Base-by-base conservation (phyloP, 2,113 vertebrate genomes). In the Sceloporus undulatus region DNA sequence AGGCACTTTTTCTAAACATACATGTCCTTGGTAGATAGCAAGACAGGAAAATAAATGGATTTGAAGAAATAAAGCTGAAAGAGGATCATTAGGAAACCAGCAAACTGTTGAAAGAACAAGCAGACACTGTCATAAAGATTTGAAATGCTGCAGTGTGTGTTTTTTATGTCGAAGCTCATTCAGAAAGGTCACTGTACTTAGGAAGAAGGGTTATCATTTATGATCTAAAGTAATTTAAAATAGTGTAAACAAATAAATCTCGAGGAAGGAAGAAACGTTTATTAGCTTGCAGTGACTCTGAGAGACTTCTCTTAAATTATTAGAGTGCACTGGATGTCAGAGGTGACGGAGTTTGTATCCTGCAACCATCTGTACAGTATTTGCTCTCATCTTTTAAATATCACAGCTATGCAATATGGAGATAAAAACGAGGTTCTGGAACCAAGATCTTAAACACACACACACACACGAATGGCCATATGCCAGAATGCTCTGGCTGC, bases 181-280 rank as follows among this genome's bases (percentile, higher is more conserved):
- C 91, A 88, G 90, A 96, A 97, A 97, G 95, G 95, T 96, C 95
- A 96, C 74, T 78, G 70, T 91, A 89, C 88, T 79, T 79, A 93
- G 90, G 94, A 95, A 92, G 91, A 91, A 95, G 90, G 76, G 73
- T 93, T 97, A 91, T 94, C 85, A 85, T 96, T 97, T 95, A 96
- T 92, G 90, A 93, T 95, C 68, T 90, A 77, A 82, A 91, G 85
- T 93, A 96, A 92, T 95, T 96, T 94, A 89, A 95, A 95, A 92
- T 82, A 93, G 62, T 92, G 83, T 94, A 96, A 97, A 96, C 93
- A 97, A 94, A 96, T 96, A 96, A 96, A 96, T 96, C 87, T 27
- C 75, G 66, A 70, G 82, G 85, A 79, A 83, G 85, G 85, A 87
- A 62, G 93, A 96, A 93, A 94, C 93, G 88, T 95, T 97, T 96